Conservation (phyloP, 2,888 invertebrate genomes). For the Aphrophora alni region DNA sequence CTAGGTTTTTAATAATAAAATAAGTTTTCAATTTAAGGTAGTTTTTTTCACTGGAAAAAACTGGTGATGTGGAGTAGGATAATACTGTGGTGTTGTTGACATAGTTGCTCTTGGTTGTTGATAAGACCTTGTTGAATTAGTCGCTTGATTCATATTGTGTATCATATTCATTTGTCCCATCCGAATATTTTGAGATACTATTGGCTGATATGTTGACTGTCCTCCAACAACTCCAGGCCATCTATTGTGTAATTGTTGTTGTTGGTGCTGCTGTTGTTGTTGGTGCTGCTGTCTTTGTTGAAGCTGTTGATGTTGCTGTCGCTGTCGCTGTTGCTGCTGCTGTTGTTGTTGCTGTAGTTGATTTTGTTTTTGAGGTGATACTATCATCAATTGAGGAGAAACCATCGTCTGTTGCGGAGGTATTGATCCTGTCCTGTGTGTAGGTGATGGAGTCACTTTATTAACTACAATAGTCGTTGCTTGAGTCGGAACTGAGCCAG, state of each 20-base stretch:
- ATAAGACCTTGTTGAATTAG: conserved; percentile 19
- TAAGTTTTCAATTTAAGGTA: too few species aligned
- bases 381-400: neutral
- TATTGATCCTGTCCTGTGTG: conserved; percentile 29
- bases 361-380: neutral
- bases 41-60: too few species aligned
- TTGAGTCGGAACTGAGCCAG: conserved; percentile 41
- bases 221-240: conserved; percentile 60
- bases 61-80: too few species aligned
- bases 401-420: conserved; percentile 11
- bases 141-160: conserved; percentile 7
- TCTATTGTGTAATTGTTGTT: conserved; percentile 57
- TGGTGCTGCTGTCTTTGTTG: neutral
- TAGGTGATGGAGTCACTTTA: conserved; percentile 33
- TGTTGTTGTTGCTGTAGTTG: neutral
- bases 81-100: conserved; percentile 37
- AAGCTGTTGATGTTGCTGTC: neutral
- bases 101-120: conserved; percentile 10
- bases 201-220: conserved; percentile 57
- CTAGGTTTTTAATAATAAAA: too few species aligned
- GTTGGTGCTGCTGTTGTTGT: neutral
- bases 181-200: conserved; percentile 44
- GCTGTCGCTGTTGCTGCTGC: neutral
- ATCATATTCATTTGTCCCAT: conserved; percentile 9
- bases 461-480: conserved; percentile 33